A percentile compares a stretch with the other conserved stretches of the same genome.
phyloP scores from a whole-genome alignment of 2,113 vertebrate species.

The Seriola quinqueradiata region DNA sequence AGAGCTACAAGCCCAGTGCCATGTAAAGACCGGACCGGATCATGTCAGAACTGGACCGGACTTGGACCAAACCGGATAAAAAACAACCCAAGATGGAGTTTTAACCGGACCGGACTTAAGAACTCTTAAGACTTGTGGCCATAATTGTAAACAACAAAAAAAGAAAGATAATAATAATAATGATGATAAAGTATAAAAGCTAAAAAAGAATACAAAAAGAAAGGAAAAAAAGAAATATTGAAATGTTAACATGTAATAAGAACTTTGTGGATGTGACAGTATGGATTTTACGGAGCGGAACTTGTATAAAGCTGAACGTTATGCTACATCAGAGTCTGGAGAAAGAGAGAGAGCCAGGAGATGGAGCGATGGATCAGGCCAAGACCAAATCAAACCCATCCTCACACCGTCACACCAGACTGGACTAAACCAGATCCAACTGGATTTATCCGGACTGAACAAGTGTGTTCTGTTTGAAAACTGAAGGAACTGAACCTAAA shows the following conservation, averaged over 20 bases:
- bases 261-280: conserved; percentile 68
- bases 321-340: conserved; percentile 53
- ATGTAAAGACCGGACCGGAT: conserved; percentile 73
- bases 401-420: background rate
- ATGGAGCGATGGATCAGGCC: background rate
- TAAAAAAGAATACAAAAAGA: conserved; percentile 56
- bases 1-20: conserved; percentile 76
- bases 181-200: conserved; percentile 65
- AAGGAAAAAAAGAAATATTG: conserved; percentile 53
- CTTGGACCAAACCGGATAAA: conserved; percentile 71
- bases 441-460: background rate
- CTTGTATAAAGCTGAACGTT: conserved; percentile 70
- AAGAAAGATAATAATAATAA: conserved; percentile 60
- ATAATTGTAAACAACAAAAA: conserved; percentile 76
- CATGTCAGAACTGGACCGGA: conserved; percentile 66
- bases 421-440: background rate
- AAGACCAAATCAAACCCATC: background rate
- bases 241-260: conserved; percentile 66
- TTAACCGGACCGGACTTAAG: conserved; percentile 50
- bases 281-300: conserved; percentile 61
- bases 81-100: conserved; percentile 46
- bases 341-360: conserved; percentile 55
- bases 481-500: conserved; percentile 1
- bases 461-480: background rate
- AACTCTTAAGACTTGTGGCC: conserved; percentile 76